Evolutionary conservation across 1,140 invertebrate species (phyloP).

Genomic region (Scaptomyza montana): DNA sequence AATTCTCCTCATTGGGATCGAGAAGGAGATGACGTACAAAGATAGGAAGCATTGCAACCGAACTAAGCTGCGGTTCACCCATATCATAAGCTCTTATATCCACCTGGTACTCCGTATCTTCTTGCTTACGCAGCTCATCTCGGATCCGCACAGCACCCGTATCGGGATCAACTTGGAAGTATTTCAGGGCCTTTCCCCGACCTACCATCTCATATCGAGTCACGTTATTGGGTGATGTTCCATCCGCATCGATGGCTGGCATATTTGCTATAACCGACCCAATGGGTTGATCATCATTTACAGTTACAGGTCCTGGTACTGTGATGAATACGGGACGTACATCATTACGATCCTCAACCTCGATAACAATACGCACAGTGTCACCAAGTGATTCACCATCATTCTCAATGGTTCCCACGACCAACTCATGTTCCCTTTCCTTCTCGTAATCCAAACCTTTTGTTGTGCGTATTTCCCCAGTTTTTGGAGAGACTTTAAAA

Average conservation of each 20-base stretch:
- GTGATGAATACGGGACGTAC: constrained; percentile 93
- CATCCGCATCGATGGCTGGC: constrained; percentile 91
- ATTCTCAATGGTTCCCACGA: constrained; percentile 93
- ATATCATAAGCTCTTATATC: constrained; percentile 94
- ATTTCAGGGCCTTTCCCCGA: constrained; percentile 90
- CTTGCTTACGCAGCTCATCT: constrained; percentile 93
- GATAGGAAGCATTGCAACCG: constrained; percentile 91
- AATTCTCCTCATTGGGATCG: constrained; percentile 80
- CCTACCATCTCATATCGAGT: constrained; percentile 92
- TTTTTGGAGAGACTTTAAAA: constrained; percentile 92
- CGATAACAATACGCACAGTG: constrained; percentile 90
- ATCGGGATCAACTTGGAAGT: constrained; percentile 94
- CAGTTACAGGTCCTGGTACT: constrained; percentile 90
- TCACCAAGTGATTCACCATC: constrained; percentile 88
- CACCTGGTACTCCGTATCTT: constrained; percentile 93
- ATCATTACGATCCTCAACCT: constrained; percentile 93
- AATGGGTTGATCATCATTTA: constrained; percentile 92
- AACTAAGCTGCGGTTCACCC: constrained; percentile 92
- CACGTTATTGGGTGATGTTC: constrained; percentile 91
- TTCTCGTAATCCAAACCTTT: constrained; percentile 92
- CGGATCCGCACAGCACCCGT: constrained; percentile 90
- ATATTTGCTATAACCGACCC: constrained; percentile 91
- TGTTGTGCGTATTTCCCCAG: constrained; percentile 90
- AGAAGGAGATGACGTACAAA: constrained; percentile 91
- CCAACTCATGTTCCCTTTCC: constrained; percentile 88